These are phyloP conservation scores for Conus ventricosus DNA, from an alignment of 1,140 invertebrate species.

Conservation along the genomic window DNA sequence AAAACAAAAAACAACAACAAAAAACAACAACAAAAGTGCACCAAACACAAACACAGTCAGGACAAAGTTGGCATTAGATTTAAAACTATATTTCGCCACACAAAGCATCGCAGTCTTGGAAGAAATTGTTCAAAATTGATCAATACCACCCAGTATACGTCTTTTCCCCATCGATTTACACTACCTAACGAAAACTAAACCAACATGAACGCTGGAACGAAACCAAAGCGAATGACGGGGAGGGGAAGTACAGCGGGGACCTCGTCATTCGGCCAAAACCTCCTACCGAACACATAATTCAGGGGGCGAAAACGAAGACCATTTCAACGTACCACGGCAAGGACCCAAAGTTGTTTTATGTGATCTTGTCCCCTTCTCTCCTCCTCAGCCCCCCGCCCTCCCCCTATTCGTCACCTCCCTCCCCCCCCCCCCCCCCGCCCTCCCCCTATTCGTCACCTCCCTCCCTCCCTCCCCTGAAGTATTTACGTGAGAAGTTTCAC, in stretches of 20 bases:
- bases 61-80: too few species aligned
- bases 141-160: too few species aligned
- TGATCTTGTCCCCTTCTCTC: background rate
- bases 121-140: too few species aligned
- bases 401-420: background rate
- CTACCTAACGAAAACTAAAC: background rate
- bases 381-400: background rate
- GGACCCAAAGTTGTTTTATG: background rate
- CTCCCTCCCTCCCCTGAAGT: slow-evolving; percentile 6
- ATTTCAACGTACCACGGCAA: background rate
- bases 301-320: too few species aligned
- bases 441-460: background rate
- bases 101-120: too few species aligned
- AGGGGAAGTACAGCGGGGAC: background rate
- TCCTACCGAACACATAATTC: too few species aligned
- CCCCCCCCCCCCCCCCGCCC: background rate
- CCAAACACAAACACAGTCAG: too few species aligned
- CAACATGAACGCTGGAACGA: background rate
- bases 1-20: too few species aligned
- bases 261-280: too few species aligned
- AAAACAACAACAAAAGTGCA: too few species aligned
- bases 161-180: too few species aligned
- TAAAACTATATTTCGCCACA: too few species aligned
- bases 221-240: background rate
- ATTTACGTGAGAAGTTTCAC: slow-evolving; percentile 36